Base-by-base conservation (phyloP, 2,888 invertebrate genomes). In the Taphrorychus bicolor region DNA sequence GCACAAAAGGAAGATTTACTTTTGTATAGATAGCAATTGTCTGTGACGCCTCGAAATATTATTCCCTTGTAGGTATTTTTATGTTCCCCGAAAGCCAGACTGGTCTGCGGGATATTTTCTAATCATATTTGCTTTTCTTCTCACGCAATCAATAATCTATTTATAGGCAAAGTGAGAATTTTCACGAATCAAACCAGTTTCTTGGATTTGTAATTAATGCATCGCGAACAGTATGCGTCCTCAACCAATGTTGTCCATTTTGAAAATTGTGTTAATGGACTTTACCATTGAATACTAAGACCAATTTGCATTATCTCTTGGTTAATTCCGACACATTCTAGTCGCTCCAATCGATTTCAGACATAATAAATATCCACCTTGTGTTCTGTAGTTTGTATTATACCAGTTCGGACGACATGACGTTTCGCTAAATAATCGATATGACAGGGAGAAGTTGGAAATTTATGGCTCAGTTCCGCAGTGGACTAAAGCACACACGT, bases 391-490 rank as follows among this genome's bases (percentile, higher is more conserved):
- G 19, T 54, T 32, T 49, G 51, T 51, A 59, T 59, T 59, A 51
- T 45, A 58, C 23, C 45, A 22, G 58, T 49, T 32, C 51, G 49
- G 42, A 51, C 22, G 21, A 48, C 58, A 7, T 48, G 58, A 58
- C 58, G 23, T 58, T 58, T 48, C 22, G 16, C 48, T 45, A 22
- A 57, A 63, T 51, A 57, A 63, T 57, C 63, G 18, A 62, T 56
- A 56, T 56, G 23, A 48, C 57, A 57, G 57, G 54, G 22, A 21
- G 54, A 19, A 54, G 32, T 54, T 54, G 14, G 16, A 24, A 54
- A 54, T 54, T 54, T 54, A 54, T 54, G 54, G 24, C 18, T 51
- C 22, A 18, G n/a, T 51, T 17, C 18, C 21, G 19, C 21, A 51
- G 32, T 3, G 32, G 11, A 32, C 32, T 7, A 9, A 32, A 9